Evolutionary conservation across 2,113 vertebrate genomes (phyloP).

Genomic region (Rana temporaria): DNA sequence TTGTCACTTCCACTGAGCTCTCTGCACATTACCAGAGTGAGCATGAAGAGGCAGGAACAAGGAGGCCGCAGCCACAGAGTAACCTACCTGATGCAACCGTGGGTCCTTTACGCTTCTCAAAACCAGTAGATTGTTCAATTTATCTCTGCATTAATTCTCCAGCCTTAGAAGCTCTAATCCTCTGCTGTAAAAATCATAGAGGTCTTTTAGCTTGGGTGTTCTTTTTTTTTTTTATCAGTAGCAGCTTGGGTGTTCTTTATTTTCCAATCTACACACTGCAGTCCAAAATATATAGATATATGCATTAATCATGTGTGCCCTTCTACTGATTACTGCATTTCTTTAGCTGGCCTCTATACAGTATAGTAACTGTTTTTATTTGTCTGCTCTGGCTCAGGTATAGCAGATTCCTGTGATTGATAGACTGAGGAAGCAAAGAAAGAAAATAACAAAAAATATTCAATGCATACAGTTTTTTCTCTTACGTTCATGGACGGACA

Average conservation of each 20-base stretch:
- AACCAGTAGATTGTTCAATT: not conserved
- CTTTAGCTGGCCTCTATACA: no score
- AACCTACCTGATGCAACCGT: conserved; percentile 69
- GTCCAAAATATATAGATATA: no score
- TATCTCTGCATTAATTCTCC: not conserved
- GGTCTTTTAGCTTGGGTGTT: not conserved
- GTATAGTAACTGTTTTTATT: no score
- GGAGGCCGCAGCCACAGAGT: conserved; percentile 67
- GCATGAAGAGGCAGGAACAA: conserved; percentile 67
- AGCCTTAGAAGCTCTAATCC: not conserved
- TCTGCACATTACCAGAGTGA: conserved; percentile 76
- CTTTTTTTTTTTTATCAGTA: not conserved
- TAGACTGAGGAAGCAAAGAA: no score
- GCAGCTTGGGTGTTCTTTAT: not conserved
- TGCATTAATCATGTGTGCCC: not conserved
- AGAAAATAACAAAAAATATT: no score
- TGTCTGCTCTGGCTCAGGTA: no score
- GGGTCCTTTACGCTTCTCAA: conserved; percentile 70
- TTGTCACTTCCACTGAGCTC: conserved; percentile 73
- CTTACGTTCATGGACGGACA: no score
- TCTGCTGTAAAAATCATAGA: not conserved
- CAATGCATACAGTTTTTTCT: no score
- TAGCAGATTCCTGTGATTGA: no score
- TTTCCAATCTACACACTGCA: not conserved
- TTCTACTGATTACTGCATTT: no score